Evolutionary conservation across 2,113 vertebrate species (phyloP), one percentile per base, ranked within the genome.

Genomic region (Axis porcinus): DNA sequence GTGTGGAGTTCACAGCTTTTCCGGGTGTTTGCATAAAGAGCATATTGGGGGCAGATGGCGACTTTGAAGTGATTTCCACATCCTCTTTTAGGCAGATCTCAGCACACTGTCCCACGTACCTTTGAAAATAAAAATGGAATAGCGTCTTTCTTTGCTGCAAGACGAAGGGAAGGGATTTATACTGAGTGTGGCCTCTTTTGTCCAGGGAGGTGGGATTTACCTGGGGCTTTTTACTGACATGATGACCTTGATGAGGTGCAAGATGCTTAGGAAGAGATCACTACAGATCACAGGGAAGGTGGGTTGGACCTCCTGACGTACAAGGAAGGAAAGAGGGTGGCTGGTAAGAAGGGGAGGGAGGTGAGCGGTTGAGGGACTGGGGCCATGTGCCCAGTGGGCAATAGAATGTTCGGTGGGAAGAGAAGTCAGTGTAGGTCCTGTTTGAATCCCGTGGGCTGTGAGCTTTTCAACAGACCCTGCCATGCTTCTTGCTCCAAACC

Each of bases 391-490:
- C 1, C 0, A 6, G 19, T 13, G 60, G 36, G 25, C 95, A 95
- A 86, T 60, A 47, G 91, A 90, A 82, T 10, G 13, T 92, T 96
- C 86, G 45, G 0, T 4, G 15, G 82, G 47, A 54, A 13, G 86
- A 58, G n/a, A 40, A 17, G 14, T 28, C 19, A 7, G 8, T 23
- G 16, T 43, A 11, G 12, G 64, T 15, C 30, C 88, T 45, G 3
- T 47, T 10, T 25, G 54, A 45, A 45, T 4, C 25, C n/a, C 0
- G 4, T 0, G 45, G 28, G 30, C 25, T 0, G 0, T 7, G 23
- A 62, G 86, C 13, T 23, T 57, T 79, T 83, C 50, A 2, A 19
- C 28, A 57, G 62, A 89, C 28, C 36, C 57, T 7, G 28, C 70
- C 6, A 2, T 0, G 3, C 3, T 55, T 7, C 30, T 7, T 14